A percentile compares a stretch with the other conserved stretches of the same genome.
Evolutionary conservation across 2,113 vertebrate genomes (phyloP).

Genomic region (Notothenia rossii): DNA sequence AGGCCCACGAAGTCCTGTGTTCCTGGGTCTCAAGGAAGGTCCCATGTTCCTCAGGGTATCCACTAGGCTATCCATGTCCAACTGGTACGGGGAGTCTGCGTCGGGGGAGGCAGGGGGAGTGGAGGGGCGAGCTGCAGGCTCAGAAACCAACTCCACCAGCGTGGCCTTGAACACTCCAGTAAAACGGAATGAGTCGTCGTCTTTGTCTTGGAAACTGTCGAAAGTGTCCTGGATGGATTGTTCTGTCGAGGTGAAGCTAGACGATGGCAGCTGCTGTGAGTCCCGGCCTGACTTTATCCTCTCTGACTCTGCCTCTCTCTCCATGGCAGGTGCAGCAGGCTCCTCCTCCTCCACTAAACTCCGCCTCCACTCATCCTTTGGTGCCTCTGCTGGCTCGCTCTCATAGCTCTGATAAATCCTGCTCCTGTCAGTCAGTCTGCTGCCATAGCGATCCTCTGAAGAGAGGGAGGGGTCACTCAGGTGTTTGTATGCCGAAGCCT

Average conservation of each 20-base stretch:
- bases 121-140: constrained; percentile 32
- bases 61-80: constrained; percentile 90
- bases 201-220: constrained; percentile 1
- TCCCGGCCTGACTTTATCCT: constrained; percentile 51
- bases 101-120: constrained; percentile 73
- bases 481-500: constrained; percentile 28
- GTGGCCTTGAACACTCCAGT: constrained; percentile 81
- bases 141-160: constrained; percentile 76
- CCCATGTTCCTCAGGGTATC: constrained; percentile 92
- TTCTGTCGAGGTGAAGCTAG: not conserved
- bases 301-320: constrained; percentile 35
- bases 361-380: constrained; percentile 51
- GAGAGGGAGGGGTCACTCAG: constrained; percentile 13
- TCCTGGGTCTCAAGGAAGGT: constrained; percentile 80
- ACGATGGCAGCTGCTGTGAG: constrained; percentile 16
- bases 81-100: constrained; percentile 67
- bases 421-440: constrained; percentile 49
- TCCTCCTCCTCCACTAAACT: constrained; percentile 69
- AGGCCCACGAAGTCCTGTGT: constrained; percentile 45
- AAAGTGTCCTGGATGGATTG: not conserved
- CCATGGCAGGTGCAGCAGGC: constrained; percentile 64
- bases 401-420: constrained; percentile 53
- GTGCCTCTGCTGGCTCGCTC: constrained; percentile 46
- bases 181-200: constrained; percentile 11
- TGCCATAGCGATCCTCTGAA: constrained; percentile 36